Evolutionary conservation across 1,140 invertebrate genomes (phyloP).

Genomic region (Adelges cooleyi): DNA sequence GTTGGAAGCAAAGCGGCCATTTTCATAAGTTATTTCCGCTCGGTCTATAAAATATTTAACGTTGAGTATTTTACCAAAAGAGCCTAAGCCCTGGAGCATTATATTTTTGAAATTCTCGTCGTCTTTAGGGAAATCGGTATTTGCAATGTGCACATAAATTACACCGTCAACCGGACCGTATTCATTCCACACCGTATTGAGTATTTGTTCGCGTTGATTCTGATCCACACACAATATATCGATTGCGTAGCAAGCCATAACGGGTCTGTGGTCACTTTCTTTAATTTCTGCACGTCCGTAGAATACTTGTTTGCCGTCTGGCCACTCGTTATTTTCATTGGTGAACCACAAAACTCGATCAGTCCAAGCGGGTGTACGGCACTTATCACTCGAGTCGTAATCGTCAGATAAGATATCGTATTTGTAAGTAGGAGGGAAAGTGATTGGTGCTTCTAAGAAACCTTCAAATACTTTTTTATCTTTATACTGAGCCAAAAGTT

Average conservation of each 20-base stretch:
- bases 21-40: constrained; percentile 18
- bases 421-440: constrained; percentile 95
- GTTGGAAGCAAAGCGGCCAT: constrained; percentile 6
- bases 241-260: constrained; percentile 79
- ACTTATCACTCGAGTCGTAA: constrained; percentile 99
- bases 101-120: constrained; percentile 16
- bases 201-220: constrained; percentile 57
- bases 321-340: constrained; percentile 49
- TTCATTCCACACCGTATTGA: constrained; percentile 71
- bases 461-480: constrained; percentile 85
- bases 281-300: constrained; percentile 91
- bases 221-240: constrained; percentile 69
- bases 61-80: constrained; percentile 21
- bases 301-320: constrained; percentile 67
- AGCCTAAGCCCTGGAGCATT: constrained; percentile 17
- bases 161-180: constrained; percentile 93
- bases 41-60: constrained; percentile 3
- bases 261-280: constrained; percentile 95
- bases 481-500: constrained; percentile 69
- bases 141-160: constrained; percentile 55
- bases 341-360: constrained; percentile 87
- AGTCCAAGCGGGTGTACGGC: constrained; percentile 93
- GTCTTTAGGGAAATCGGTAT: not conserved
- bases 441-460: constrained; percentile 83
- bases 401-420: constrained; percentile 98